Conservation (phyloP, 2,888 invertebrate species). For the Calameuta filiformis region DNA sequence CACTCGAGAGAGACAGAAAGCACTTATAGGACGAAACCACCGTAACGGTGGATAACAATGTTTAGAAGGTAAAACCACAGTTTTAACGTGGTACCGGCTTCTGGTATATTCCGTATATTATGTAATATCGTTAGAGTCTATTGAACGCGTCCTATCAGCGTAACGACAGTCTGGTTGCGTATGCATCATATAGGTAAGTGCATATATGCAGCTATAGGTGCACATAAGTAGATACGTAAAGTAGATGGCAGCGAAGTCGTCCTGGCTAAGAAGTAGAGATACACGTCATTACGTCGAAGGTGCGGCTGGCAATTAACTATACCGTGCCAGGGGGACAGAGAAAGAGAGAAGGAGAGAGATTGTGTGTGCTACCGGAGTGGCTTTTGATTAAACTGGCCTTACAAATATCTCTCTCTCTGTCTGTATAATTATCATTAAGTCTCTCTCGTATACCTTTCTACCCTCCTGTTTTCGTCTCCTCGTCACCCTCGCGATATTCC, state of each 20-base stretch:
- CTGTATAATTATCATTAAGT: not conserved
- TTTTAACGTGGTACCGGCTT: not conserved
- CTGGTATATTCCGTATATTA: not conserved
- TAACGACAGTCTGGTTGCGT: not conserved
- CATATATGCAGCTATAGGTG: not conserved
- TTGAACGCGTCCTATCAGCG: not conserved
- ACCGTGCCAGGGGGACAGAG: not conserved
- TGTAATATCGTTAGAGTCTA: not conserved
- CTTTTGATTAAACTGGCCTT: slow-evolving; percentile 37
- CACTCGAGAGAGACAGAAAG: not conserved
- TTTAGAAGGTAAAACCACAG: not conserved
- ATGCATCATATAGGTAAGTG: not conserved
- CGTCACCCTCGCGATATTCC: not conserved
- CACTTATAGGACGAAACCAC: not conserved
- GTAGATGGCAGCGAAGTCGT: not conserved
- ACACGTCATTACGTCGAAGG: slow-evolving; percentile 33
- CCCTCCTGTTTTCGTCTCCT: not conserved
- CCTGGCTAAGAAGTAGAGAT: slow-evolving; percentile 20
- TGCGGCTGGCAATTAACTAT: slow-evolving; percentile 36
- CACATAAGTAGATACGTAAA: not conserved
- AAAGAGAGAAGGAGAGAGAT: not conserved
- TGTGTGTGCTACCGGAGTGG: slow-evolving; percentile 12
- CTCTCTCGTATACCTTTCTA: not conserved
- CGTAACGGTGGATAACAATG: not conserved
- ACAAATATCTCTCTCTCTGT: slow-evolving; percentile 13